These are phyloP conservation scores for Dolichallabes microphthalmus DNA, from an alignment of 2,113 vertebrate genomes.

Conservation along the genomic window DNA sequence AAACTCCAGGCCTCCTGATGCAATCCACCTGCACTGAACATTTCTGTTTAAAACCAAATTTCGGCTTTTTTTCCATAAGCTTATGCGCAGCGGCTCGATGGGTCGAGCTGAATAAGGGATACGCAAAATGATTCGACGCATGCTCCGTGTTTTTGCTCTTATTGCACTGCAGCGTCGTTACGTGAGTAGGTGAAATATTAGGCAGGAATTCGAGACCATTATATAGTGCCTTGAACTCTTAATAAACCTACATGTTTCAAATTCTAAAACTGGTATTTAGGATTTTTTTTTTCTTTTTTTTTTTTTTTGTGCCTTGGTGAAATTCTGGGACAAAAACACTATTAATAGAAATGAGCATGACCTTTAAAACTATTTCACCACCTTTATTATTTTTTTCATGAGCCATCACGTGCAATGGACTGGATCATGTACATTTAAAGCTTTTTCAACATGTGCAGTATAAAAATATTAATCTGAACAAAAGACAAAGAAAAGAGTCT, in stretches of 20 bases:
- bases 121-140: neutral
- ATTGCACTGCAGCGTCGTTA: neutral
- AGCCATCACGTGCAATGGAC: constrained; percentile 1
- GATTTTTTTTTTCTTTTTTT: neutral
- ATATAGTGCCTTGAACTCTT: neutral
- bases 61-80: neutral
- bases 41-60: neutral
- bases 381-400: no score
- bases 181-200: neutral
- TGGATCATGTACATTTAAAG: neutral
- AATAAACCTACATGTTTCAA: neutral
- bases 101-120: neutral
- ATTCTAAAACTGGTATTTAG: neutral
- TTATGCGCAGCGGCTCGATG: neutral
- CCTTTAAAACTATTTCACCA: constrained; percentile 18
- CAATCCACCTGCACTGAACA: neutral
- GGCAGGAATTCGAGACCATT: neutral
- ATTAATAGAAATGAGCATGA: constrained; percentile 11
- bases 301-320: neutral
- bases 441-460: neutral
- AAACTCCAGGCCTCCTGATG: constrained; percentile 4
- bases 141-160: neutral
- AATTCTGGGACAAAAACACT: neutral
- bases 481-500: neutral
- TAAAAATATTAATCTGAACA: neutral